Conservation (phyloP, 2,888 invertebrate genomes). For the Lepetodrilus schrolli region DNA sequence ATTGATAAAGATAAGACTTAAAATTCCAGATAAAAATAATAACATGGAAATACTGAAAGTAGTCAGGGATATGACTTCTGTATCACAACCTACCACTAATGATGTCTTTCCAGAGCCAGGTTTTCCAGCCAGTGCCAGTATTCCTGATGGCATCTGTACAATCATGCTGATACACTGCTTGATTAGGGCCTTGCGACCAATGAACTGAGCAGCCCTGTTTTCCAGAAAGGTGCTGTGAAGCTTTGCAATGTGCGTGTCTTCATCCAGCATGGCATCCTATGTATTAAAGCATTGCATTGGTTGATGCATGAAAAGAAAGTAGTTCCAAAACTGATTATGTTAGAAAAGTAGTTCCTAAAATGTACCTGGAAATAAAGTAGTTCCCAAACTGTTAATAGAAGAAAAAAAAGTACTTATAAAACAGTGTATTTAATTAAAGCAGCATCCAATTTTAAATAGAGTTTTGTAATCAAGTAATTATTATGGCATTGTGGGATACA, state of each 20-base stretch:
- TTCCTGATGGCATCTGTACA: constrained; percentile 50
- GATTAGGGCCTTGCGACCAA: constrained; percentile 63
- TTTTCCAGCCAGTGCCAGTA: constrained; percentile 71
- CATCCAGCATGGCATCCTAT: constrained; percentile 66
- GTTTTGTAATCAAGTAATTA: not conserved
- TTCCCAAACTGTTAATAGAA: not conserved
- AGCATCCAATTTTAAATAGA: not conserved
- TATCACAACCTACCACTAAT: constrained; percentile 63
- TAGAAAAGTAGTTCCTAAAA: too few species aligned
- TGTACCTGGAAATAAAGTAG: too few species aligned
- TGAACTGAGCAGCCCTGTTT: constrained; percentile 55
- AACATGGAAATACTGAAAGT: too few species aligned
- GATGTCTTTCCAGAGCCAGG: constrained; percentile 75
- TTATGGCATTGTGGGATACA: not conserved
- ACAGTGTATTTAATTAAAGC: not conserved
- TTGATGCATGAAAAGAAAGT: too few species aligned
- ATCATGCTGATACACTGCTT: constrained; percentile 61
- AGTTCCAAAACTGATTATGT: too few species aligned
- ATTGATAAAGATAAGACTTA: too few species aligned
- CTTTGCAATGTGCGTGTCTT: constrained; percentile 56
- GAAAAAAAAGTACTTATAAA: not conserved
- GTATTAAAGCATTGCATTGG: too few species aligned
- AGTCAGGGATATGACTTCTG: too few species aligned
- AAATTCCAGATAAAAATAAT: too few species aligned
- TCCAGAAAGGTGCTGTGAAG: constrained; percentile 68